phyloP scores from a whole-genome alignment of 2,888 invertebrate species.

The Zelleria hepariella region DNA sequence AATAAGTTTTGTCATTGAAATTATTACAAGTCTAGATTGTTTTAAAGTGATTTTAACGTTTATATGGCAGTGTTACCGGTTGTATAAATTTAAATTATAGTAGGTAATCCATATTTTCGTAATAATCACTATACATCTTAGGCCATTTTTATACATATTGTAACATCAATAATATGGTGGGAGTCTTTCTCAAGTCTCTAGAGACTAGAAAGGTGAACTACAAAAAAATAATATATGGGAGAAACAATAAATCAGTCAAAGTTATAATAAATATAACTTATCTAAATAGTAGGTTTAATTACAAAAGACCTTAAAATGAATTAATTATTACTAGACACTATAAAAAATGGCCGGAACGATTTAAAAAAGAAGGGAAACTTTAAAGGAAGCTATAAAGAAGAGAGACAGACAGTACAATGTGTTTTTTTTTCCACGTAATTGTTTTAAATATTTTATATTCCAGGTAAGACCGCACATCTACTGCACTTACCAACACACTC shows the following conservation, averaged over 20 bases:
- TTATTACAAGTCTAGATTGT: slow-evolving; percentile 8
- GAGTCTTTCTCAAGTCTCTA: no score
- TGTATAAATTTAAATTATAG: not conserved
- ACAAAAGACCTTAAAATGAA: slow-evolving; percentile 1
- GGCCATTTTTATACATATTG: not conserved
- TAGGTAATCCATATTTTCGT: not conserved
- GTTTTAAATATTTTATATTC: not conserved
- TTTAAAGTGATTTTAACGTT: slow-evolving; percentile 14
- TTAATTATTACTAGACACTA: slow-evolving; percentile 30
- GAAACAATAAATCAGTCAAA: not conserved
- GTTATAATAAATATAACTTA: not conserved
- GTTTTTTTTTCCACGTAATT: not conserved
- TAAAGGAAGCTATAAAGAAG: not conserved
- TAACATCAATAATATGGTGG: no score
- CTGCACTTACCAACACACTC: no score
- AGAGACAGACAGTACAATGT: slow-evolving; percentile 7
- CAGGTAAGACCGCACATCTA: no score
- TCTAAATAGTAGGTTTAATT: not conserved
- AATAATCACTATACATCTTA: not conserved
- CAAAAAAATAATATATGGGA: no score
- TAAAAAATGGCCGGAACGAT: slow-evolving; percentile 67
- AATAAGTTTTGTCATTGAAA: no score
- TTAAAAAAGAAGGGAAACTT: slow-evolving; percentile 41
- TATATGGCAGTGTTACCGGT: slow-evolving; percentile 2
- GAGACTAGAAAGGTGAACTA: no score